These are phyloP conservation scores for Dinocampus coccinellae DNA, from an alignment of 2,888 invertebrate genomes.

Conservation along the genomic window DNA sequence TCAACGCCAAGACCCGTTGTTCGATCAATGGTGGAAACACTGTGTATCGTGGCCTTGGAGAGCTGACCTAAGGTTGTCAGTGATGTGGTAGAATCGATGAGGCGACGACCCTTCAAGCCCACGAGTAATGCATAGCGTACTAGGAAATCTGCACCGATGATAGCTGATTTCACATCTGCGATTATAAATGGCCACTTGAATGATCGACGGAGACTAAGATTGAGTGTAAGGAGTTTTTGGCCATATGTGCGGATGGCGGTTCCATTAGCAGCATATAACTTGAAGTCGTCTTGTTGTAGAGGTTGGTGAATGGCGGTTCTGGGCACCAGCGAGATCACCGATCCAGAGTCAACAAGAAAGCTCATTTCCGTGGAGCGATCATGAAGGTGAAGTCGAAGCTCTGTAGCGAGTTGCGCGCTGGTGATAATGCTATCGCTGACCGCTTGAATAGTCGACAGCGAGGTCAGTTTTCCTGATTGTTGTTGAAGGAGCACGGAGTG, in stretches of 20 bases:
- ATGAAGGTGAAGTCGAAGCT: slow-evolving; percentile 25
- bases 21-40: slow-evolving; percentile 6
- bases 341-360: slow-evolving; percentile 37
- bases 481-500: no score
- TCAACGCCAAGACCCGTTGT: no score
- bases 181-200: slow-evolving; percentile 31
- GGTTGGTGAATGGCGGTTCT: background rate
- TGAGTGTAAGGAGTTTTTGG: background rate
- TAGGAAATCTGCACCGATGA: slow-evolving; percentile 29
- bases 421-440: slow-evolving; percentile 2
- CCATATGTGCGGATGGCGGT: slow-evolving; percentile 7
- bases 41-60: background rate
- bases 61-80: background rate
- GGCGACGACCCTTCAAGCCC: no score
- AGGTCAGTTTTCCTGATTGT: slow-evolving; percentile 13
- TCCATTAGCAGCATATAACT: slow-evolving; percentile 18
- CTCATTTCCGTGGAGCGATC: slow-evolving; percentile 3
- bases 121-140: background rate
- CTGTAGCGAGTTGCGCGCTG: background rate
- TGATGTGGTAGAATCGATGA: background rate
- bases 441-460: background rate
- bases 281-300: background rate
- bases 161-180: slow-evolving; percentile 13
- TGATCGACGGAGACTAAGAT: background rate
- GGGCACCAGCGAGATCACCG: slow-evolving; percentile 29